phyloP scores from a whole-genome alignment of 2,797 vertebrate species.

The Pseudochirops corinnae region DNA sequence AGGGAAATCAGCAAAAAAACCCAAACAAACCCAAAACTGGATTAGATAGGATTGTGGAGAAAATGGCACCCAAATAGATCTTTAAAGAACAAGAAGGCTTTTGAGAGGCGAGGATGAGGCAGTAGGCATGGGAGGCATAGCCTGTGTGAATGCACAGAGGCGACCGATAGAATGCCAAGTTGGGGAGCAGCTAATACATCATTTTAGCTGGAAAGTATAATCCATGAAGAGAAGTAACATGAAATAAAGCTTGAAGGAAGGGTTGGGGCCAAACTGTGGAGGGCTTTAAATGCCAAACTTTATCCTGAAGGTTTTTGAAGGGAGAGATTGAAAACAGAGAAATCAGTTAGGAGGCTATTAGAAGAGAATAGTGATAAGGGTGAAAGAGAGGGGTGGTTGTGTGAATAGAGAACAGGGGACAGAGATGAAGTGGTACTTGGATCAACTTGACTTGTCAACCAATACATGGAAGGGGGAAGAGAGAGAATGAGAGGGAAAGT shows the following conservation, averaged over 20 bases:
- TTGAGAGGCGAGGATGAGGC: background rate
- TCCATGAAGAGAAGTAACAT: background rate
- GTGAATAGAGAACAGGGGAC: background rate
- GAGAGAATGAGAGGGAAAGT: background rate
- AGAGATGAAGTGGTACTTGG: background rate
- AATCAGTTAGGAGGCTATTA: background rate
- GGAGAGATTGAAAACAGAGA: background rate
- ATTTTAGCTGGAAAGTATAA: background rate
- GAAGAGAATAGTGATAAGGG: background rate
- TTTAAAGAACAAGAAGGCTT: background rate
- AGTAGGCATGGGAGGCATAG: background rate
- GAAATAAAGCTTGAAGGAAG: background rate
- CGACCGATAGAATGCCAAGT: background rate
- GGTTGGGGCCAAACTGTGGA: background rate
- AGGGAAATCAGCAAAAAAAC: background rate
- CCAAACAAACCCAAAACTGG: background rate
- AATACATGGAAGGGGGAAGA: background rate
- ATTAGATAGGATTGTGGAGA: background rate
- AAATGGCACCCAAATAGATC: background rate
- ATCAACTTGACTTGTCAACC: background rate
- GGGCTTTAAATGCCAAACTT: background rate
- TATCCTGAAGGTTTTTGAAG: background rate
- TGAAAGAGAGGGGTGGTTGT: background rate
- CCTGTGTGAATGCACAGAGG: background rate
- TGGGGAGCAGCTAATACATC: background rate